Evolutionary conservation across 2,113 vertebrate genomes (phyloP), one percentile per base, ranked within the genome.

Genomic region (Gadus macrocephalus): DNA sequence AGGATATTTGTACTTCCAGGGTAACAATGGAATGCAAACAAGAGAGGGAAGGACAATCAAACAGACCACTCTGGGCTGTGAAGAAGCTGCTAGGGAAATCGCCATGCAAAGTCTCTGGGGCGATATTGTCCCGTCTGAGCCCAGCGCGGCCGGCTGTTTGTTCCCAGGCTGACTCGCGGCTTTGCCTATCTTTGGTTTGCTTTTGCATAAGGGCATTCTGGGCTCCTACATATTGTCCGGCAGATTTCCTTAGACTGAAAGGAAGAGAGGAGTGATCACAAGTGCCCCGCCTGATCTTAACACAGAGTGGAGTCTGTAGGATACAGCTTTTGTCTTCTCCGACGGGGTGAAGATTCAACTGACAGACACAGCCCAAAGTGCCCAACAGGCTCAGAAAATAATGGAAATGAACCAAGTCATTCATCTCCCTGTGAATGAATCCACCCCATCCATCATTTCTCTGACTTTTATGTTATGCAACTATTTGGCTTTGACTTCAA

Each of bases 21-120:
- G 80, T 83, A 73, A 89, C 81, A 87, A 85, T 88, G 82, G 85
- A 90, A 87, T 87, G 88, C 81, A 89, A 90, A 88, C 89, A 90
- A 49, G 66, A 69, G 62, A 64, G 60, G 68, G 19, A 3, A 64
- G 83, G 74, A 86, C 87, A 88, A 90, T 89, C 83, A 85, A 78
- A 79, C 81, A 70, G 67, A 70, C 68, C 81, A 83, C 83, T 83
- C 83, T 82, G 72, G 79, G 81, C 74, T 67, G 68, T 77, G 80
- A 83, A 86, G 85, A 86, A 83, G 84, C 85, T 81, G 80, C 77
- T 79, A 93, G 89, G 91, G 82, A 92, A 93, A 91, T 90, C 68
- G 78, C 74, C 84, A 92, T 92, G 91, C 92, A 93, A 93, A 93
- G 83, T 74, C 68, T 65, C 68, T 0, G 28, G 55, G 42, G 27